Evolutionary conservation across 2,888 invertebrate species (phyloP).

Genomic region (Syrphus vitripennis): DNA sequence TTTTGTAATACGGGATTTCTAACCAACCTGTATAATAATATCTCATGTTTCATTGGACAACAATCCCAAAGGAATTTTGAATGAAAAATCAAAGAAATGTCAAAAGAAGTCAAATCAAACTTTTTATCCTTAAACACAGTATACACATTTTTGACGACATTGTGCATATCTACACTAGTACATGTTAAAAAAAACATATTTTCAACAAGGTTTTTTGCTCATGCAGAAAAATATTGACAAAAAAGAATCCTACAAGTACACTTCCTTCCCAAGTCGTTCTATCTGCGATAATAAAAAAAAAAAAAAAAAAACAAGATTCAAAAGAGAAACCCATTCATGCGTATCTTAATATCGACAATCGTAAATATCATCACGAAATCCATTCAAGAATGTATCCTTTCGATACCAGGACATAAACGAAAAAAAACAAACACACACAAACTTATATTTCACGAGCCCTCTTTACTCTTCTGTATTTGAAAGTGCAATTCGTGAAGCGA

Average conservation of each 20-base stretch:
- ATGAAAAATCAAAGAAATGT: too few relatives aligned
- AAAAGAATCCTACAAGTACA: constrained; percentile 26
- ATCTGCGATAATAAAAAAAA: neutral
- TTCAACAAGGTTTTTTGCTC: neutral
- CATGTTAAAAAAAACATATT: constrained; percentile 4
- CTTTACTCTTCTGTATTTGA: neutral
- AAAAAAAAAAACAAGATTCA: neutral
- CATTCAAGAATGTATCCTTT: constrained; percentile 54
- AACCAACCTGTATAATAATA: too few relatives aligned
- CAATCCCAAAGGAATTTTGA: too few relatives aligned
- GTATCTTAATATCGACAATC: constrained; percentile 59
- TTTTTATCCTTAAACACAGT: too few relatives aligned
- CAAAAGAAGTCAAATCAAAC: too few relatives aligned
- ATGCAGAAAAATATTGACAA: constrained; percentile 25
- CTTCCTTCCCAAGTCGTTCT: neutral
- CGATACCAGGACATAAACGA: constrained; percentile 7
- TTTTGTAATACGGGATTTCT: too few relatives aligned
- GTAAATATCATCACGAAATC: constrained; percentile 60
- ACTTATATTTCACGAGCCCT: neutral
- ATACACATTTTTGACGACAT: constrained; percentile 30
- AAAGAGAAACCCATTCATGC: constrained; percentile 36
- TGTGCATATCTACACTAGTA: neutral
- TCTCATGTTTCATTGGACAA: too few relatives aligned
- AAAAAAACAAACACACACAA: neutral
- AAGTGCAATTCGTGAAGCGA: constrained; percentile 31